A percentile compares a stretch with the other conserved stretches of the same genome.
These are phyloP conservation scores for Urosaurus nigricauda DNA, from an alignment of 2,797 vertebrate species.

Conservation along the genomic window DNA sequence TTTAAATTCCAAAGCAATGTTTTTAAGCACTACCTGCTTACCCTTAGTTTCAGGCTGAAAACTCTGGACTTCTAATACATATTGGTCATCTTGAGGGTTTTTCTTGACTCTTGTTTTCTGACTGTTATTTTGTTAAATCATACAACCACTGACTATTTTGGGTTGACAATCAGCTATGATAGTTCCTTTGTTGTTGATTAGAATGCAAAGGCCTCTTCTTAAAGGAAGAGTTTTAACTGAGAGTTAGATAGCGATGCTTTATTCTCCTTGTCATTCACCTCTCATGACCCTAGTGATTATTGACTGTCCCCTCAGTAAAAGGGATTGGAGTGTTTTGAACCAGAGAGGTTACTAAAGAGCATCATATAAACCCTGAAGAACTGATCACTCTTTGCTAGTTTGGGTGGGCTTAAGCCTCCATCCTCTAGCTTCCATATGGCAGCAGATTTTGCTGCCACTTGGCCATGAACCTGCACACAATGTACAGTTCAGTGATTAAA, in stretches of 20 bases:
- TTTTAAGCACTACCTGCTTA: background rate
- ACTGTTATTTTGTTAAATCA: background rate
- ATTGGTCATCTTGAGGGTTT: background rate
- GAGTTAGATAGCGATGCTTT: background rate
- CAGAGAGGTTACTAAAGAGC: background rate
- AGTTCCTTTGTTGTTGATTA: background rate
- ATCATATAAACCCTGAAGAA: background rate
- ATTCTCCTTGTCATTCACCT: background rate
- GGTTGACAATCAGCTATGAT: background rate
- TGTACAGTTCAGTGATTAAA: background rate
- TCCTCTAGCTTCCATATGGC: background rate
- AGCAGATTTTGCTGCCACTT: slow-evolving; percentile 19
- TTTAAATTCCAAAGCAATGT: background rate
- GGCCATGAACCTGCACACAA: background rate
- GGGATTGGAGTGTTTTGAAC: background rate
- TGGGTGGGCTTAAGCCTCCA: slow-evolving; percentile 6
- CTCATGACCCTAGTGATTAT: background rate
- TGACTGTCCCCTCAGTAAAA: slow-evolving; percentile 1
- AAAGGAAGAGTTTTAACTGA: background rate
- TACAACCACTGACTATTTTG: background rate
- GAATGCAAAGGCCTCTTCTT: background rate
- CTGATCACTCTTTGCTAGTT: background rate
- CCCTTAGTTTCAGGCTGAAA: background rate
- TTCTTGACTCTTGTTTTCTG: background rate
- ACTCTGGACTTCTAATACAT: background rate